These are phyloP conservation scores for Acanthisitta chloris DNA, from an alignment of 2,113 vertebrate genomes.

Conservation along the genomic window DNA sequence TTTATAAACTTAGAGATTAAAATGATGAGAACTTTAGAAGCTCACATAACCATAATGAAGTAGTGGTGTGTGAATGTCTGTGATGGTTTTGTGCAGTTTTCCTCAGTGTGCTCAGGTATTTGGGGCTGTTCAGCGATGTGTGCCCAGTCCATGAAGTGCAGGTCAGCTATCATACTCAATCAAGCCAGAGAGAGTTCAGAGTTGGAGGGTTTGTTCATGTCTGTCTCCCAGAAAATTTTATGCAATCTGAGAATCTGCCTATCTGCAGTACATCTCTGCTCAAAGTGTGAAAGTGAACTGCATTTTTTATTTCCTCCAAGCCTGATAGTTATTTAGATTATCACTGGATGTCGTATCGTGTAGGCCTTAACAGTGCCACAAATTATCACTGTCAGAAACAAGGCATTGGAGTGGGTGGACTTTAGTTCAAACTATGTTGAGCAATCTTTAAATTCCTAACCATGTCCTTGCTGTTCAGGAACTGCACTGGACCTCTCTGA, in stretches of 20 bases:
- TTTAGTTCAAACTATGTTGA: neutral
- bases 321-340: neutral
- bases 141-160: neutral
- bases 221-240: neutral
- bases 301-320: neutral
- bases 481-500: neutral
- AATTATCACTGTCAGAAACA: neutral
- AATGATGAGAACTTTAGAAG: constrained; percentile 31
- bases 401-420: neutral
- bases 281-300: neutral
- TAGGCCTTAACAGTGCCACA: neutral
- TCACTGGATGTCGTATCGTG: neutral
- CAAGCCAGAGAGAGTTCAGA: neutral
- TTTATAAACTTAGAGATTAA: constrained; percentile 40
- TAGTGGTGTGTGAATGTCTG: neutral
- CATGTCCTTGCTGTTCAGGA: neutral
- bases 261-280: neutral
- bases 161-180: neutral
- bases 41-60: neutral
- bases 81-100: neutral
- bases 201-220: neutral
- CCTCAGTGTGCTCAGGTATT: neutral
- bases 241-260: neutral
- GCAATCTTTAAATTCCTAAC: neutral
- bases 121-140: neutral